These are phyloP conservation scores for Sanderia malayensis DNA, from an alignment of 30 jellyfish, hydroid and myxozoan genomes.

Conservation along the genomic window DNA sequence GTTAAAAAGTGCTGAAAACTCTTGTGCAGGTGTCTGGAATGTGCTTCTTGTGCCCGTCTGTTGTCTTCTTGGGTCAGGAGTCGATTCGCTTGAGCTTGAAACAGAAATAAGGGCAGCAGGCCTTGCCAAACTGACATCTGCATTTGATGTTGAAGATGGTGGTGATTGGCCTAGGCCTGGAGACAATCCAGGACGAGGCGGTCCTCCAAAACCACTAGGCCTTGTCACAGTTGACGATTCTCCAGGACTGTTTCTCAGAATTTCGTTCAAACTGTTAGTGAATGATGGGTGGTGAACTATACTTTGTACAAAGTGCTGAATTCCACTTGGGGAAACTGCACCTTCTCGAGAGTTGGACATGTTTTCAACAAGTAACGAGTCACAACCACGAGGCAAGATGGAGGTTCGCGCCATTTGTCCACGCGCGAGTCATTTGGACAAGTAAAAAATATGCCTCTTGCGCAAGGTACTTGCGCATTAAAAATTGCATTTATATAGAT, in stretches of 20 bases:
- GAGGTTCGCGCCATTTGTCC: no score
- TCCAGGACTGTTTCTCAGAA: constrained; percentile 1
- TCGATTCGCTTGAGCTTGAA: background rate
- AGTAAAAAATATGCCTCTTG: background rate
- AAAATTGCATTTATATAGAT: no score
- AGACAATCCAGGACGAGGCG: constrained; percentile 2
- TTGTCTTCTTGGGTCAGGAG: constrained; percentile 5
- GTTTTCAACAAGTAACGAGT: background rate
- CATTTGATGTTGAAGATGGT: background rate
- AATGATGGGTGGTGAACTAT: background rate
- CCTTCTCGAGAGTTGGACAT: no score
- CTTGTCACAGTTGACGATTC: constrained; percentile 2
- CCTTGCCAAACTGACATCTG: background rate
- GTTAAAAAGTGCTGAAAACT: background rate
- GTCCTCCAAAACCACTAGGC: background rate
- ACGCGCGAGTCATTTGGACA: background rate
- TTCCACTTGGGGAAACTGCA: no score
- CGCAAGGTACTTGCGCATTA: no score
- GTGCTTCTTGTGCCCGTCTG: constrained; percentile 1
- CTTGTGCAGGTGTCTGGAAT: constrained; percentile 1
- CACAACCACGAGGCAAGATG: constrained; percentile 5
- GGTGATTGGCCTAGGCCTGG: constrained; percentile 2
- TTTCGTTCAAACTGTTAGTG: background rate
- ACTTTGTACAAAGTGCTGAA: no score
- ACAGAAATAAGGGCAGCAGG: background rate